Percentiles rank a stretch among this genome's conserved stretches.
Evolutionary conservation across 1,140 invertebrate species (phyloP).

Genomic region (Calliphora vicina): DNA sequence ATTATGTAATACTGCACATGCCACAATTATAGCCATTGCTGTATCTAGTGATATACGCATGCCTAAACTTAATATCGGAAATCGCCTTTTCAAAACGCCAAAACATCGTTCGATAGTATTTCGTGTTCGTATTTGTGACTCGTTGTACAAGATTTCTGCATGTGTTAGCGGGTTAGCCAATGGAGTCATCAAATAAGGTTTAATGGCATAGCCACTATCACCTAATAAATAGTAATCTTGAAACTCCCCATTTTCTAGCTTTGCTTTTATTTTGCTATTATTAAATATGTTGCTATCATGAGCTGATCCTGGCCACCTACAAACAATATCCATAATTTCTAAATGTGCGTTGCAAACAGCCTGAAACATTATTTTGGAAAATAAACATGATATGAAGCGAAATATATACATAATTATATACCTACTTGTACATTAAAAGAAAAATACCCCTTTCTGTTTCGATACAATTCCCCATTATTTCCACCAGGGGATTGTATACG

Average conservation of each 20-base stretch:
- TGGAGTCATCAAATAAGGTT: background rate
- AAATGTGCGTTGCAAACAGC: conserved; percentile 44
- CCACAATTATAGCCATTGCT: conserved; percentile 52
- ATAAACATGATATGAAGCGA: no score
- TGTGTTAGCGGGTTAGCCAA: background rate
- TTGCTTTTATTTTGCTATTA: background rate
- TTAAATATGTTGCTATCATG: background rate
- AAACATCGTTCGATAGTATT: conserved; percentile 60
- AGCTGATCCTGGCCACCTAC: conserved; percentile 44
- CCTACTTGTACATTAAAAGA: conserved; percentile 59
- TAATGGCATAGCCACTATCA: background rate
- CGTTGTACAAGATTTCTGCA: conserved; percentile 7
- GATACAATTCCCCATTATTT: conserved; percentile 58
- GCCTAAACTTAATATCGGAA: conserved; percentile 52
- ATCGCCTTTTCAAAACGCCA: conserved; percentile 62
- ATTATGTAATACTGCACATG: conserved; percentile 62
- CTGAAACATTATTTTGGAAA: no score
- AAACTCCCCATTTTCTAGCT: background rate
- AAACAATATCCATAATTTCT: no score
- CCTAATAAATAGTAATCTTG: background rate
- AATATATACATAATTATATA: no score
- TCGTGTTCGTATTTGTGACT: conserved; percentile 54
- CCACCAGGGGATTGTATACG: conserved; percentile 44
- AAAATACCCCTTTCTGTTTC: conserved; percentile 63
- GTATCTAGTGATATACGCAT: conserved; percentile 52